phyloP scores from a whole-genome alignment of 1,140 invertebrate species.

The Doryteuthis pealeii region DNA sequence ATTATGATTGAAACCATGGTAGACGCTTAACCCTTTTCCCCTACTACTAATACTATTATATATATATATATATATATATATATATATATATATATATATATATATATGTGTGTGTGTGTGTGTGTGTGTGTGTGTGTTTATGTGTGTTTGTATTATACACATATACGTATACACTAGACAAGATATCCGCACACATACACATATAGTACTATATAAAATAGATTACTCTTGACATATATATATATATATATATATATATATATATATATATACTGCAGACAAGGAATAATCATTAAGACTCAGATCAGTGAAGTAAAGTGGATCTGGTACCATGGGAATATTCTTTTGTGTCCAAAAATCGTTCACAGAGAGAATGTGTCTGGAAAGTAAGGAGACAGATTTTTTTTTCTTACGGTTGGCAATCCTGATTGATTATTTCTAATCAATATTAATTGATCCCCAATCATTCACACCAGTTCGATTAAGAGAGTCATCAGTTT shows the following conservation, averaged over 20 bases:
- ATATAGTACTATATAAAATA: not conserved
- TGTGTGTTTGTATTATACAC: not conserved
- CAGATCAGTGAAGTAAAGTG: too few species aligned
- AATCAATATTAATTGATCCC: too few species aligned
- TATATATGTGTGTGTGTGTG: not conserved
- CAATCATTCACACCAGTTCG: too few species aligned
- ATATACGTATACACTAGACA: not conserved
- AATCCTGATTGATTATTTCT: too few species aligned
- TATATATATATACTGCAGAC: not conserved
- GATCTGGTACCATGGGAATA: too few species aligned
- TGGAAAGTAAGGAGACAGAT: too few species aligned
- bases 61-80: constrained; percentile 8
- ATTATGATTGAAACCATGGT: too few species aligned
- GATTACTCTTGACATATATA: not conserved
- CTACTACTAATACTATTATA: not conserved
- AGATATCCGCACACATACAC: not conserved
- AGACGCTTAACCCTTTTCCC: too few species aligned
- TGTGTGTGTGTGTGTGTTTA: not conserved
- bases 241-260: not conserved
- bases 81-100: constrained; percentile 1
- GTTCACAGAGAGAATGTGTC: too few species aligned
- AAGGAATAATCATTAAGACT: not conserved
- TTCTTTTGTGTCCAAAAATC: too few species aligned
- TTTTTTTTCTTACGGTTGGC: too few species aligned
- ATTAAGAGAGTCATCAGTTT: too few species aligned